Base-by-base conservation (phyloP, 2,113 vertebrate species). In the Heliornis fulica region DNA sequence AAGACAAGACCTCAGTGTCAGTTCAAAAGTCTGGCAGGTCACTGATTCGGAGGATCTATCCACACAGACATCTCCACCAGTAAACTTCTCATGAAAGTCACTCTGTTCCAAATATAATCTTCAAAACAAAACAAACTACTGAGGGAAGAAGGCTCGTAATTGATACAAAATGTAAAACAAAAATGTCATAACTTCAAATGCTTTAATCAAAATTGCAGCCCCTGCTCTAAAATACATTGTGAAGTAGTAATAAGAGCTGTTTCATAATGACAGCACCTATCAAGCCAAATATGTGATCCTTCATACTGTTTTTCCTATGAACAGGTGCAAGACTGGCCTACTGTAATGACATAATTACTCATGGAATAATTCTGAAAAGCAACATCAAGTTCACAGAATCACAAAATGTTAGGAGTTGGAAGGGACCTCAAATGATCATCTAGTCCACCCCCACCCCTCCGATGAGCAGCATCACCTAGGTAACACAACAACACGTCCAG, bases 21-120 rank as follows among this genome's bases (percentile, higher is more conserved):
- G 98, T 93, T 99, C 99, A 16, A 99, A 99, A 5, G 99, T 99
- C 96, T 99, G 99, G 96, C 99, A 99, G 4, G 99, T 99, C 93
- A 99, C 99, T 0, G 99, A 98, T 96, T 99, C 99, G 10, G 99
- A 99, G 1, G 99, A 99, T 61, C 99, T 98, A 84, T 99, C 99
- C 94, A 99, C 98, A 34, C 98, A 98, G 79, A 99, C 97, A 56
- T 99, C 99, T 9, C 98, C 98, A 74, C 98, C 98, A 25, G 98
- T 98, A 97, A 99, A 99, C 53, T 98, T 98, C 96, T 99, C 98
- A 0, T 99, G 99, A 83, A 99, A 99, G 96, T 99, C 99, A 63
- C 97, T 99, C 97, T 99, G 99, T 89, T 99, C 99, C 97, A 99
- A 97, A 97, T 99, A 99, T 25, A 99, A 94, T 93, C 99, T 99